Evolutionary conservation across 2,797 vertebrate genomes (phyloP).

Genomic region (Manis javanica): DNA sequence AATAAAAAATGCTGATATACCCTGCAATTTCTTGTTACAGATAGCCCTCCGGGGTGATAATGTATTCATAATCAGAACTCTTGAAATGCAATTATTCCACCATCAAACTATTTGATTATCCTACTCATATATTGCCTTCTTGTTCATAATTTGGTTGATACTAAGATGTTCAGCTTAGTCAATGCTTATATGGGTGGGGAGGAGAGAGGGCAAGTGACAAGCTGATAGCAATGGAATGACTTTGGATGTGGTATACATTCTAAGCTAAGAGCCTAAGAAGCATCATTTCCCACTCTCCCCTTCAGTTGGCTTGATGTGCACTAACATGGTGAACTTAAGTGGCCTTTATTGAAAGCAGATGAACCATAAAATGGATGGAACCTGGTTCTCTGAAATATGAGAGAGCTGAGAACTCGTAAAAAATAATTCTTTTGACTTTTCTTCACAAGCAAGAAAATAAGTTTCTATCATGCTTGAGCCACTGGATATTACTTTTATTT

Average conservation of each 20-base stretch:
- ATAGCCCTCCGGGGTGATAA: slow-evolving; percentile 36
- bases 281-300: not conserved
- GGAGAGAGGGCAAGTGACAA: not conserved
- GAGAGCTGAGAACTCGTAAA: not conserved
- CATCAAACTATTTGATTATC: slow-evolving; percentile 60
- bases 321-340: not conserved
- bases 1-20: slow-evolving; percentile 9
- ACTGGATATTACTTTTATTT: not conserved
- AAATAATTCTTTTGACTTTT: not conserved
- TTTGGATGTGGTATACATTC: not conserved
- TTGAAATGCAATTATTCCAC: slow-evolving; percentile 31
- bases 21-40: not conserved
- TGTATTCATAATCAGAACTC: slow-evolving; percentile 62
- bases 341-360: not conserved
- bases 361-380: not conserved
- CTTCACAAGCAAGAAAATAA: not conserved
- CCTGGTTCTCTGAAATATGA: not conserved
- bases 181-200: not conserved
- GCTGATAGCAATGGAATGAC: not conserved
- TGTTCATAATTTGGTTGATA: slow-evolving; percentile 7
- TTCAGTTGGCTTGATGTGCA: not conserved
- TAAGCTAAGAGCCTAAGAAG: not conserved
- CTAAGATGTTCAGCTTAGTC: slow-evolving; percentile 11
- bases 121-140: slow-evolving; percentile 32
- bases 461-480: not conserved